Base-by-base conservation (phyloP, 2,113 vertebrate genomes). In the Phylloscopus trochilus region DNA sequence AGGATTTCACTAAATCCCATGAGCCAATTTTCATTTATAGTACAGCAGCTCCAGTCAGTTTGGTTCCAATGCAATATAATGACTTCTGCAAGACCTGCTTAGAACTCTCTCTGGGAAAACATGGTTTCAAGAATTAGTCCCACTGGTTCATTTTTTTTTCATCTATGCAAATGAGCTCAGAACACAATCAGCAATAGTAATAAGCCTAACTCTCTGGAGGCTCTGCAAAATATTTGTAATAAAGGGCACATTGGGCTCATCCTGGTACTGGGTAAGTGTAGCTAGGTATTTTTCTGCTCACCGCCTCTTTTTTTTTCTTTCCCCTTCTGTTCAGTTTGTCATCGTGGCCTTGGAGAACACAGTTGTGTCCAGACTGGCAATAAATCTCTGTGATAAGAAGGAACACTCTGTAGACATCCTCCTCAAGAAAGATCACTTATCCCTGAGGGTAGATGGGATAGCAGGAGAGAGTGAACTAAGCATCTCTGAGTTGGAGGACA, bases 371-470 rank as follows among this genome's bases (percentile, higher is more conserved):
- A 98, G 98, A 83, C 92, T 98, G 81, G 98, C 98, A 24, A 96
- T 98, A 66, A 96, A 97, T 51, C 97, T 99, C 55, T 99, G 99
- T 7, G 98, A 99, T 26, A 97, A 98, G 12, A 98, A 98, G 85
- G 98, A 98, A 37, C 99, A 99, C 41, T 93, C 97, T 39, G 97
- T 99, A 96, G 97, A 98, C 0, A 47, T 99, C 95, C 97, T 97
- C 0, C 67, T 99, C 87, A 97, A 89, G n/a, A 98, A 97, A 9
- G 97, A 98, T 72, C 96, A 97, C 55, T 97, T 98, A 46, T 80
- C 96, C 35, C 97, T 99, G 96, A 95, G 93, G 17, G 98, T 99
- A 17, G 98, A 99, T 5, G 98, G 98, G 14, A 91, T 92, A 33
- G 62, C 51, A 3, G 99, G 98, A 83, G 97, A 97, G 33, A 98